A percentile compares a stretch with the other conserved stretches of the same genome.
Evolutionary conservation across 2,888 invertebrate species (phyloP).

Genomic region (Troides helena): DNA sequence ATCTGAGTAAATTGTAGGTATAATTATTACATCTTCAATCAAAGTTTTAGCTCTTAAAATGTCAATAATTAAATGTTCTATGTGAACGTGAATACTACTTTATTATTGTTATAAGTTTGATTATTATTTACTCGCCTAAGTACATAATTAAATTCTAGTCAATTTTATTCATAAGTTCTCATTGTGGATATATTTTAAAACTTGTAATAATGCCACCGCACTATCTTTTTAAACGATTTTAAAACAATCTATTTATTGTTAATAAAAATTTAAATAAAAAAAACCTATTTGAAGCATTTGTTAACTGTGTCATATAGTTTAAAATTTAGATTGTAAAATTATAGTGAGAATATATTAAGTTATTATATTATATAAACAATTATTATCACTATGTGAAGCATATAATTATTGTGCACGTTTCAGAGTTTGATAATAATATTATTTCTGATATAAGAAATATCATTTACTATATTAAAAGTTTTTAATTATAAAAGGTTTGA

Average conservation of each 20-base stretch:
- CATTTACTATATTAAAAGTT: not conserved
- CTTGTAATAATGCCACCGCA: constrained; percentile 21
- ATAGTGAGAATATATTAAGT: constrained; percentile 47
- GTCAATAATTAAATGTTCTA: not conserved
- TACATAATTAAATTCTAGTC: constrained; percentile 66
- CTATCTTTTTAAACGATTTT: constrained; percentile 16
- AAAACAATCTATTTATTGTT: constrained; percentile 14
- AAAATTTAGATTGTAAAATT: constrained; percentile 36
- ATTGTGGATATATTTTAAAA: constrained; percentile 27
- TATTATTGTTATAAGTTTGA: not conserved
- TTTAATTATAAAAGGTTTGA: not conserved
- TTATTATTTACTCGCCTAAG: constrained; percentile 48
- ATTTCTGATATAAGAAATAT: constrained; percentile 34
- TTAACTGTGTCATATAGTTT: constrained; percentile 22
- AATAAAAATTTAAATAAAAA: constrained; percentile 5
- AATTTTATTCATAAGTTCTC: constrained; percentile 48
- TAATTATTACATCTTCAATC: too few species aligned
- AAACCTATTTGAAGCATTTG: constrained; percentile 3
- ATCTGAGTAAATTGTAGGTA: too few species aligned
- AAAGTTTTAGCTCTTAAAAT: not conserved
- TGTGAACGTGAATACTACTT: too few species aligned
- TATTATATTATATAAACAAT: constrained; percentile 24
- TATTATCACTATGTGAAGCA: constrained; percentile 10
- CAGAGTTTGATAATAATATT: constrained; percentile 38
- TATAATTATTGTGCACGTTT: constrained; percentile 29